Conservation (phyloP, 1,140 invertebrate species). For the Megalonaias nervosa region DNA sequence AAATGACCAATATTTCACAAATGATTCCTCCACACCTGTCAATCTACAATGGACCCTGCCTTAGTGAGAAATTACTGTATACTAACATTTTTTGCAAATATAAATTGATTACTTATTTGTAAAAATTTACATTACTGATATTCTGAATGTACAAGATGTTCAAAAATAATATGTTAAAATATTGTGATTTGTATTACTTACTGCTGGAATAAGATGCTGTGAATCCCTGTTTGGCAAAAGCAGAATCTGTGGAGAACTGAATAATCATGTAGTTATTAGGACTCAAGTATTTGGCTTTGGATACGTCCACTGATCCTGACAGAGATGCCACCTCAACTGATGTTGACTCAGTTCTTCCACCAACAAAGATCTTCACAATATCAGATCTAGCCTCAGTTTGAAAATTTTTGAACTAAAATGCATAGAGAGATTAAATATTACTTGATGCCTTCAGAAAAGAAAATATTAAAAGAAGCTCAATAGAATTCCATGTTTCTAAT, state of each 20-base stretch:
- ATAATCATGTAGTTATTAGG: slow-evolving; percentile 30
- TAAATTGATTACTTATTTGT: too few species aligned
- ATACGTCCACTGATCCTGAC: slow-evolving; percentile 1
- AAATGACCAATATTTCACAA: too few species aligned
- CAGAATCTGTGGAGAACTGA: slow-evolving; percentile 19
- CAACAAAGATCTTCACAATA: slow-evolving; percentile 16
- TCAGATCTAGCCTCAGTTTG: slow-evolving; percentile 18
- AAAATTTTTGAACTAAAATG: slow-evolving; percentile 17
- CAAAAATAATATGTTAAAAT: background rate
- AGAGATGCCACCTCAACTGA: slow-evolving; percentile 9
- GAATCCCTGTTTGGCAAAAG: slow-evolving; percentile 4
- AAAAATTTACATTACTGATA: too few species aligned
- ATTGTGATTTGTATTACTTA: slow-evolving; percentile 10
- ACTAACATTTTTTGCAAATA: too few species aligned
- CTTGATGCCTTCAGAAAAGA: too few species aligned
- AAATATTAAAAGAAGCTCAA: too few species aligned
- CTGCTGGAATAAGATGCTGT: slow-evolving; percentile 9
- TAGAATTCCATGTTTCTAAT: too few species aligned
- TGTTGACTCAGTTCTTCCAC: slow-evolving; percentile 1
- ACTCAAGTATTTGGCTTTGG: slow-evolving; percentile 3
- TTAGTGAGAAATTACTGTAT: too few species aligned
- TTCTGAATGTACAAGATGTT: too few species aligned
- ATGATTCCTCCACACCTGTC: too few species aligned
- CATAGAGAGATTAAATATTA: background rate
- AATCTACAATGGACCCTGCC: too few species aligned